Evolutionary conservation across 2,797 vertebrate genomes (phyloP).

Genomic region (Gambusia yucatana): DNA sequence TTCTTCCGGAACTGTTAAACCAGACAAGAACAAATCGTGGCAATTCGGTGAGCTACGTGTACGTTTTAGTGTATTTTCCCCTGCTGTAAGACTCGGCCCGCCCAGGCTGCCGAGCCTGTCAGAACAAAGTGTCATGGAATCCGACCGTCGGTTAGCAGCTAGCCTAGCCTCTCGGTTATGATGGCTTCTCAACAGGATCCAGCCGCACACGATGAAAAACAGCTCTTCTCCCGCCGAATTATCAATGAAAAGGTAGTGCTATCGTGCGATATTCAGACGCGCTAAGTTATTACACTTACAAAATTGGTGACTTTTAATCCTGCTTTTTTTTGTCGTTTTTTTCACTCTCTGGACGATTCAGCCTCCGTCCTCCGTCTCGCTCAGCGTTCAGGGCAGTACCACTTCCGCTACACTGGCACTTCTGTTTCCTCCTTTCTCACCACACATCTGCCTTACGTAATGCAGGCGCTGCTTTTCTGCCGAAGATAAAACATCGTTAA

Average conservation of each 20-base stretch:
- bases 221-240: conserved; percentile 9
- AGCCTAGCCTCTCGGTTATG: conserved; percentile 45
- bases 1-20: not conserved
- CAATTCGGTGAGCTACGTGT: not conserved
- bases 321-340: conserved; percentile 58
- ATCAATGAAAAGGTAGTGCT: conserved; percentile 3
- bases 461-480: conserved; percentile 35
- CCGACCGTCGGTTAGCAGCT: conserved; percentile 58
- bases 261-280: not conserved
- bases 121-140: conserved; percentile 80
- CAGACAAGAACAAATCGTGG: accelerated
- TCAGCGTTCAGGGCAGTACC: conserved; percentile 84
- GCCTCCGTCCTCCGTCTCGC: conserved; percentile 82
- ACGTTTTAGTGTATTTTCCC: conserved; percentile 40
- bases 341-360: conserved; percentile 74
- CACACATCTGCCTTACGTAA: conserved; percentile 78
- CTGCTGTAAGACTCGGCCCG: conserved; percentile 48
- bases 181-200: conserved; percentile 60
- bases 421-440: conserved; percentile 80
- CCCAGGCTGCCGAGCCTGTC: conserved; percentile 60
- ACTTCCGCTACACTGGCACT: conserved; percentile 86
- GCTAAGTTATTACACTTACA: conserved; percentile 70
- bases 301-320: conserved; percentile 75
- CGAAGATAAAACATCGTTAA: conserved; percentile 3
- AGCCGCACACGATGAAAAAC: conserved; percentile 41